phyloP scores from a whole-genome alignment of 2,113 vertebrate genomes.

The Pseudorasbora parva region DNA sequence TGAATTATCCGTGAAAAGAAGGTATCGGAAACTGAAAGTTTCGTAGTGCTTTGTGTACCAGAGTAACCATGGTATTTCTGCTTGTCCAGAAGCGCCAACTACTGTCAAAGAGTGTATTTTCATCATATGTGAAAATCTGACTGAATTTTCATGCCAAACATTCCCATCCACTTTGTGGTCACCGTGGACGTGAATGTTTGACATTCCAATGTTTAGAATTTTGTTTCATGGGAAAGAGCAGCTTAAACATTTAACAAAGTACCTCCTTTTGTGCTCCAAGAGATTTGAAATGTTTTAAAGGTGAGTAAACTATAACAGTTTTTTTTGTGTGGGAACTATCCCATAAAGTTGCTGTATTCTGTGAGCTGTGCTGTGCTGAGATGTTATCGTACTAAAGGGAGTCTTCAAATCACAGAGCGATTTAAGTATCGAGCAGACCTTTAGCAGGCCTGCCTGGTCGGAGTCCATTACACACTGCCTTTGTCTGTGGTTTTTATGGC shows the following conservation, averaged over 20 bases:
- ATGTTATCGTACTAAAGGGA: slow-evolving; percentile 13
- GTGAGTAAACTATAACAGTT: neutral
- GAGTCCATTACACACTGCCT: slow-evolving; percentile 67
- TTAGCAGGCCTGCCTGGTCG: slow-evolving; percentile 37
- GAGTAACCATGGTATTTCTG: too few species aligned
- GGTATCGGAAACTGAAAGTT: too few species aligned
- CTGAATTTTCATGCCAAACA: neutral
- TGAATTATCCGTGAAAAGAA: too few species aligned
- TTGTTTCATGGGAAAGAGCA: neutral
- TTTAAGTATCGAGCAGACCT: neutral
- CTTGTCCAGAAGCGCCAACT: too few species aligned
- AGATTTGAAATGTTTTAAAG: neutral
- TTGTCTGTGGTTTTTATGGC: slow-evolving; percentile 57
- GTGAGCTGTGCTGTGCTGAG: neutral
- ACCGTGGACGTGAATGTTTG: too few species aligned
- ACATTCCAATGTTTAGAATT: too few species aligned
- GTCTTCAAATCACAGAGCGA: neutral
- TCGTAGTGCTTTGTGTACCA: too few species aligned
- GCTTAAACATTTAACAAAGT: slow-evolving; percentile 1
- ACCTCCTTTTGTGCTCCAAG: neutral
- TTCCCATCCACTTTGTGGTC: neutral
- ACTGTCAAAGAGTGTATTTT: too few species aligned
- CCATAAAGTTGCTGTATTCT: neutral
- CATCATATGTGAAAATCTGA: neutral
- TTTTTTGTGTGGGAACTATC: neutral